Base-by-base conservation (phyloP, 2,797 vertebrate species). In the Glyptemys insculpta region DNA sequence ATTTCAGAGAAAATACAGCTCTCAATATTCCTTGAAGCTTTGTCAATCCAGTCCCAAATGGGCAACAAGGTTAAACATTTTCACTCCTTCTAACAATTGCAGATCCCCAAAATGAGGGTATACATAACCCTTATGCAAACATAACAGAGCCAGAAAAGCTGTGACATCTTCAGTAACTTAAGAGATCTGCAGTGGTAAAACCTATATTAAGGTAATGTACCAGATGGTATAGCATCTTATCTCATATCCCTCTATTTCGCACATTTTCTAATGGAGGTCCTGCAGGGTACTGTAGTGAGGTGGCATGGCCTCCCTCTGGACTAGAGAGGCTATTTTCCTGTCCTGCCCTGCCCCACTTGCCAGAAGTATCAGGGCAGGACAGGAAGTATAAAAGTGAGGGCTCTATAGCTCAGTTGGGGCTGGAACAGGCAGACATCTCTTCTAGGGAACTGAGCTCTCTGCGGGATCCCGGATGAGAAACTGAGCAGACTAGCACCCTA, bases 21-120 rank as follows among this genome's bases (percentile, higher is more conserved):
- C 21, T 85, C n/a, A 53, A 62, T 89, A 93, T 23, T 21, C 87
- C 93, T 92, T 76, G 79, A 93, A 90, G 86, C 86, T 88, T 91
- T 31, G 47, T 89, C 56, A 44, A 50, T 27, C 86, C 93, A 8
- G 37, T 94, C 56, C n/a, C n/a, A 0, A 27, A 88, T 85, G 37
- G 88, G 18, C 29, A 88, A 14, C 76, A 91, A 6, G 41, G 12
- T 86, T 85, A 81, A 91, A 83, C 1, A 3, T 68, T 83, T 81
- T 49, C 76, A 74, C 2, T 89, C 23, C 2, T 81, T 11, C 19
- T 93, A 94, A 94, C 81, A 62, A 62, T 34, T 50, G 11, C 9
- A 12, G 54, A 79, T 56, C 44, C 19, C 31, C 88, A 41, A 92
- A 94, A 85, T 53, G 76, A 93, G 62, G 8, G 34, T 88, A 52